Evolutionary conservation across 2,113 vertebrate species (phyloP).

Genomic region (Cisticola juncidis): DNA sequence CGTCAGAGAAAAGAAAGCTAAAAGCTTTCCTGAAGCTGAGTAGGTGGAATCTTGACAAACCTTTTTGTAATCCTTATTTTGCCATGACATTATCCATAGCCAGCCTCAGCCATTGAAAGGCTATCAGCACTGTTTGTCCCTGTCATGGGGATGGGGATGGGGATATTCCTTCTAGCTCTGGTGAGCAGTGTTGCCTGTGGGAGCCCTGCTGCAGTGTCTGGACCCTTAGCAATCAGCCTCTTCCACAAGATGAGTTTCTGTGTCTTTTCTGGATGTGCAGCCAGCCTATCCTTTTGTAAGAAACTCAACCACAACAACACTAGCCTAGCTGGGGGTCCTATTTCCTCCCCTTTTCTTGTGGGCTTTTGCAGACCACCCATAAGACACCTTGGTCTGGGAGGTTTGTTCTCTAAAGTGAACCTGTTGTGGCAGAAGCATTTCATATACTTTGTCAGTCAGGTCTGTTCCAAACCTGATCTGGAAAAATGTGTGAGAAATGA

Average conservation of each 20-base stretch:
- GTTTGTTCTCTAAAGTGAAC: rapidly evolving
- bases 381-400: neutral
- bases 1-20: neutral
- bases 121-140: neutral
- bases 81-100: rapidly evolving
- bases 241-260: neutral
- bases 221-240: neutral
- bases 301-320: neutral
- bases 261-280: neutral
- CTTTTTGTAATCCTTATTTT: neutral
- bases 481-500: neutral
- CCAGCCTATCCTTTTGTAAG: neutral
- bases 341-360: rapidly evolving
- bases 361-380: neutral
- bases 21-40: neutral
- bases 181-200: neutral
- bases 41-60: neutral
- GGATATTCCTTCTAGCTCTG: rapidly evolving
- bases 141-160: rapidly evolving
- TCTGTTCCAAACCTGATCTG: neutral
- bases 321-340: neutral
- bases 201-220: neutral
- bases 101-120: neutral
- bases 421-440: neutral
- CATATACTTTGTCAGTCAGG: neutral